Base-by-base conservation (phyloP, 2,797 vertebrate genomes). In the Acrossocheilus fasciatus region DNA sequence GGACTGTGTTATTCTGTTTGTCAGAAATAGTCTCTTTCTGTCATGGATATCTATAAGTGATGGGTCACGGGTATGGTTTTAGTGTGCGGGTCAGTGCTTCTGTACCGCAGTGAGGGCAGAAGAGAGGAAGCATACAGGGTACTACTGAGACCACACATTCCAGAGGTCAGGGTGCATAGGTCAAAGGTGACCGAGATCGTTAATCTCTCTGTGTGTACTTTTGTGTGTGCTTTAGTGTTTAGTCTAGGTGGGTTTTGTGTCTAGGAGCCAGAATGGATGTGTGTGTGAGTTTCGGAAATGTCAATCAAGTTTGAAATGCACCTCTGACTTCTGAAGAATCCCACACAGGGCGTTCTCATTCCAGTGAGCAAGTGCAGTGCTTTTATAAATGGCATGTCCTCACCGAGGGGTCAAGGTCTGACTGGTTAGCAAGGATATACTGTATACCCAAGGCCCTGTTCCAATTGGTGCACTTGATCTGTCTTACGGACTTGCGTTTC, bases 241-340 rank as follows among this genome's bases (percentile, higher is more conserved):
- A 79, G 68, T 85, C 47, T 84, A 26, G 30, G 69, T 77, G 80
- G 59, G 70, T 76, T 81, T 66, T 76, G 64, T 87, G 83, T 83
- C 64, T 68, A 12, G 54, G 73, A 84, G 80, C 17, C 4, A 59
- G 23, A 82, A 77, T 23, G 62, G 20, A 75, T 57, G 17, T 72
- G 86, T 76, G 41, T 57, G 68, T 47, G 59, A 75, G n/a, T 66
- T 86, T 86, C 43, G 23, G 73, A 91, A 88, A 88, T 88, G 79
- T 85, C 89, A 74, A 57, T 62, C 82, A 86, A 74, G 87, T 83
- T 86, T 84, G 68, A 91, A 89, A 88, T 81, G 81, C 83, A 89
- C 83, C 86, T 87, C 87, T 89, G 90, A 90, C 90, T 87, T 86
- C 82, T 64, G 74, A 90, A 64, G 89, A 89, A 91, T 90, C 83